Evolutionary conservation across 2,797 vertebrate species (phyloP).

Genomic region (Dendrocincla fuliginosa): DNA sequence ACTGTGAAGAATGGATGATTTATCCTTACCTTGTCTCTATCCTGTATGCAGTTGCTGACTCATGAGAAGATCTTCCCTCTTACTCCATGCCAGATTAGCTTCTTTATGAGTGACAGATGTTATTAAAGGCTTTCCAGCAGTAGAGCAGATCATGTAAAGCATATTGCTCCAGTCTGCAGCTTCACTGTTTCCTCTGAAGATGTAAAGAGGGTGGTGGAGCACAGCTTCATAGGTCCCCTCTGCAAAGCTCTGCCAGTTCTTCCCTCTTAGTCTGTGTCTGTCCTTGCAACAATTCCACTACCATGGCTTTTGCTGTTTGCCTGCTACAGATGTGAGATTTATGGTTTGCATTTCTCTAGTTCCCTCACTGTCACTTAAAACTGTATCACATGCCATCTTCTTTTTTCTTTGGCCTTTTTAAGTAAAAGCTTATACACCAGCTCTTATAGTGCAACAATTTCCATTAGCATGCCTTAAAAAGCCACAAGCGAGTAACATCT

Average conservation of each 20-base stretch:
- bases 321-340: background rate
- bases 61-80: background rate
- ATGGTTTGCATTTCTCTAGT: background rate
- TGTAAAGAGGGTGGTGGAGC: background rate
- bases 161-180: background rate
- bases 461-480: background rate
- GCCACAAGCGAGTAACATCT: background rate
- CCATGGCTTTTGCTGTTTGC: background rate
- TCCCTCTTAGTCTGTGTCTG: background rate
- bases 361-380: background rate
- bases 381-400: background rate
- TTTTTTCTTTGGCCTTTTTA: background rate
- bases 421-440: background rate
- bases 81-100: background rate
- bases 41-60: background rate
- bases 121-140: background rate
- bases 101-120: background rate
- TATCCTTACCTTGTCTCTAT: background rate
- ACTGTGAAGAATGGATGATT: background rate
- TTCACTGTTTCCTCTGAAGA: background rate
- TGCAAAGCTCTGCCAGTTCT: background rate
- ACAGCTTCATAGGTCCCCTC: background rate
- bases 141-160: accelerated
- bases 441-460: background rate
- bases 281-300: background rate